phyloP scores from a whole-genome alignment of 2,797 vertebrate species.

The Caiman crocodilus region DNA sequence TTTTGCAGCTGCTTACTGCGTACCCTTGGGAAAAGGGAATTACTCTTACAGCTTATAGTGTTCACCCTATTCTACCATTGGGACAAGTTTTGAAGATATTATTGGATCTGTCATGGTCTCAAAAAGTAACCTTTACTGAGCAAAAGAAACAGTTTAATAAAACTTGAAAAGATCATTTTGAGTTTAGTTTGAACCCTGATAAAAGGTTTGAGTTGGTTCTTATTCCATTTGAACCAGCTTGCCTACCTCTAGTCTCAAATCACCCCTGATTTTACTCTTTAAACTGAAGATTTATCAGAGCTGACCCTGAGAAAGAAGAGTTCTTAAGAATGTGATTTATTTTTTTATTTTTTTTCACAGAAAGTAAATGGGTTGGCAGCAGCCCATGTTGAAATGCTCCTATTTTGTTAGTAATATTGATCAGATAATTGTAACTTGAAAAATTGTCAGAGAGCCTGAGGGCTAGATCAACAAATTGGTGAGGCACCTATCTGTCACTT shows the following conservation, averaged over 20 bases:
- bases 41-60: background rate
- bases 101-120: background rate
- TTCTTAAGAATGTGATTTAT: background rate
- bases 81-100: background rate
- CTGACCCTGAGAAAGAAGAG: background rate
- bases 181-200: background rate
- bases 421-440: background rate
- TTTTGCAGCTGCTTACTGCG: background rate
- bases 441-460: background rate
- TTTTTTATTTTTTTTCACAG: background rate
- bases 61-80: background rate
- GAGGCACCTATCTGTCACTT: background rate
- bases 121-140: background rate
- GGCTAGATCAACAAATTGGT: background rate
- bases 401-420: background rate
- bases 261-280: background rate
- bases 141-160: background rate
- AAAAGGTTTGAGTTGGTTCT: accelerated
- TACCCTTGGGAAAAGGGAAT: background rate
- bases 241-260: background rate
- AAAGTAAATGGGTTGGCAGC: background rate
- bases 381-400: background rate
- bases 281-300: background rate
- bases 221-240: background rate
- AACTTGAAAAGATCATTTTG: background rate